phyloP scores from a whole-genome alignment of 1,140 invertebrate species.

The Ganaspis sp. region DNA sequence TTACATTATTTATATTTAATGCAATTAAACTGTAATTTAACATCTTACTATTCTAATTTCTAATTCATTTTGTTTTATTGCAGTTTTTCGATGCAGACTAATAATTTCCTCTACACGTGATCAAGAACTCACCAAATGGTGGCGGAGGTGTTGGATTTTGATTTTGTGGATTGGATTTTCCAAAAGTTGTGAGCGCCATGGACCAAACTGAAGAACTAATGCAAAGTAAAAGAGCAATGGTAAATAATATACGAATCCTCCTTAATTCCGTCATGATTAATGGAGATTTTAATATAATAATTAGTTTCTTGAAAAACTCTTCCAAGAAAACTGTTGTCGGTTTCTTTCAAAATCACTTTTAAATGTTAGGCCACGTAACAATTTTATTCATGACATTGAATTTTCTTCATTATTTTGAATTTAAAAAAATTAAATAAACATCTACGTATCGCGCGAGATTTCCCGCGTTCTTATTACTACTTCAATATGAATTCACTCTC shows the following conservation, averaged over 20 bases:
- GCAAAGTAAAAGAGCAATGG: constrained; percentile 54
- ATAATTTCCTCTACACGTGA: not conserved
- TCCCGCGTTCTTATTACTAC: constrained; percentile 41
- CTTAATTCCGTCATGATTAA: constrained; percentile 58
- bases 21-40: too few species aligned
- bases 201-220: constrained; percentile 75
- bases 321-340: not conserved
- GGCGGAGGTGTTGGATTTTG: constrained; percentile 77
- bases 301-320: not conserved
- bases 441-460: constrained; percentile 26
- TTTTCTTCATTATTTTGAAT: not conserved
- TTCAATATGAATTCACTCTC: constrained; percentile 53
- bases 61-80: constrained; percentile 12
- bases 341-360: constrained; percentile 13
- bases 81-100: not conserved
- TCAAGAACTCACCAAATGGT: constrained; percentile 51
- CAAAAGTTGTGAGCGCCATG: constrained; percentile 81
- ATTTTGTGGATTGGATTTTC: constrained; percentile 79
- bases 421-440: constrained; percentile 23
- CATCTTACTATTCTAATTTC: constrained; percentile 25
- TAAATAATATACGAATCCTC: constrained; percentile 54
- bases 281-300: constrained; percentile 17
- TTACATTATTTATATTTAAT: too few species aligned
- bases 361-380: not conserved
- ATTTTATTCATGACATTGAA: not conserved